Conservation (phyloP, 2,113 vertebrate species). For the Hemibagrus wyckioides region DNA sequence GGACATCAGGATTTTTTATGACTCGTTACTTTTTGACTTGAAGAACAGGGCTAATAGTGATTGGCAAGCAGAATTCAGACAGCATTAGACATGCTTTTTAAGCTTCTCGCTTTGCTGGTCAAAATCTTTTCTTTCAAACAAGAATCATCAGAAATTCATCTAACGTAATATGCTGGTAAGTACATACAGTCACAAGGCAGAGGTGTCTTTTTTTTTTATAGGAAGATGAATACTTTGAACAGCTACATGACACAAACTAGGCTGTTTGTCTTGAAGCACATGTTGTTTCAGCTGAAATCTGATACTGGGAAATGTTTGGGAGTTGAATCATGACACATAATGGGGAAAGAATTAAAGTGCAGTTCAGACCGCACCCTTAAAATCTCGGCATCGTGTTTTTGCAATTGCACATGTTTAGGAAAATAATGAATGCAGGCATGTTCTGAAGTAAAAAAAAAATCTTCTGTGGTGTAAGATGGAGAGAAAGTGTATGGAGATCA, state of each 20-base stretch:
- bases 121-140: slow-evolving; percentile 60
- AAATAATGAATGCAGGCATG: neutral
- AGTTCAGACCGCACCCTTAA: neutral
- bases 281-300: slow-evolving; percentile 67
- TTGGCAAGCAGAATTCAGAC: slow-evolving; percentile 68
- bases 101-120: neutral
- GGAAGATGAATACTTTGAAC: slow-evolving; percentile 68
- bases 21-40: slow-evolving; percentile 65
- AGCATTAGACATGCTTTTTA: slow-evolving; percentile 55
- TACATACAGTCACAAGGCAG: slow-evolving; percentile 64
- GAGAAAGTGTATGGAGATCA: slow-evolving; percentile 15
- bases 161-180: slow-evolving; percentile 75
- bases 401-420: neutral
- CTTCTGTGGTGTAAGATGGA: neutral
- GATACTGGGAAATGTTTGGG: slow-evolving; percentile 47
- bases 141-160: slow-evolving; percentile 68
- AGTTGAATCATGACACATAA: slow-evolving; percentile 7
- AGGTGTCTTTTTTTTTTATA: slow-evolving; percentile 61
- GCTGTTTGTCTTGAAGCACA: slow-evolving; percentile 61
- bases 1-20: slow-evolving; percentile 65
- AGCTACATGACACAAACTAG: slow-evolving; percentile 54
- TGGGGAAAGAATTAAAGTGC: slow-evolving; percentile 14
- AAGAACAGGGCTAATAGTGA: slow-evolving; percentile 63
- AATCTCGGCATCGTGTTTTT: neutral
- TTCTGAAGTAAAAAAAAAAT: neutral